Conservation (phyloP, 2,113 vertebrate genomes). For the Myiagra hebetior region DNA sequence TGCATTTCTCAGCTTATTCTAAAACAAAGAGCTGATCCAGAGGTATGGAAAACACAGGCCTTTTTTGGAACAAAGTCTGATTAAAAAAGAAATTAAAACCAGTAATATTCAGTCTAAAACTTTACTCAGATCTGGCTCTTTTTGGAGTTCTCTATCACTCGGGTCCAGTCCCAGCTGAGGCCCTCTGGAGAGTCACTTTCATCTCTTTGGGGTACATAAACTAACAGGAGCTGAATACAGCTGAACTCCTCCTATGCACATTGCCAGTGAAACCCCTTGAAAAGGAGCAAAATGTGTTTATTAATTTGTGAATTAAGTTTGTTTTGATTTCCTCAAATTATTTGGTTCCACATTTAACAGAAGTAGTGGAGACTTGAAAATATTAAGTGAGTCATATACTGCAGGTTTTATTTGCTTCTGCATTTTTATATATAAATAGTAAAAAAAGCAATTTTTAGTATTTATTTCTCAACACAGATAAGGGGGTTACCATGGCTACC, state of each 20-base stretch:
- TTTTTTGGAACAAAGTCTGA: background rate
- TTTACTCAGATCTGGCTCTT: background rate
- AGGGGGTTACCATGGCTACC: constrained; percentile 24
- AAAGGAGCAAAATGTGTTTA: background rate
- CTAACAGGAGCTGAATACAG: background rate
- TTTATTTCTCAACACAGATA: constrained; percentile 59
- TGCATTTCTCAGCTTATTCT: background rate
- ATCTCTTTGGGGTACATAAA: background rate
- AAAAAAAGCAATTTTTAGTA: constrained; percentile 41
- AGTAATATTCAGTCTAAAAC: background rate
- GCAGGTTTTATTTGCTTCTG: constrained; percentile 33
- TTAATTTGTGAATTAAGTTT: background rate
- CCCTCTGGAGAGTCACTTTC: background rate
- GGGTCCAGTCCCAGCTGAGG: background rate
- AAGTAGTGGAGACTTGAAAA: background rate
- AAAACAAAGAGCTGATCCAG: background rate
- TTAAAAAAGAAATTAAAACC: background rate
- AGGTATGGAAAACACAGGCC: background rate
- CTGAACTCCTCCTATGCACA: background rate
- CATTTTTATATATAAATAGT: constrained; percentile 48
- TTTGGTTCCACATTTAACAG: background rate
- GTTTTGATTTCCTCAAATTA: background rate
- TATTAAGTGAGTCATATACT: constrained; percentile 34
- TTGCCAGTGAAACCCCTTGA: background rate
- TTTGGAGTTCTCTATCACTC: background rate